A percentile compares a stretch with the other conserved stretches of the same genome.
phyloP scores from a whole-genome alignment of 1,140 invertebrate species.

The Forficula auricularia region DNA sequence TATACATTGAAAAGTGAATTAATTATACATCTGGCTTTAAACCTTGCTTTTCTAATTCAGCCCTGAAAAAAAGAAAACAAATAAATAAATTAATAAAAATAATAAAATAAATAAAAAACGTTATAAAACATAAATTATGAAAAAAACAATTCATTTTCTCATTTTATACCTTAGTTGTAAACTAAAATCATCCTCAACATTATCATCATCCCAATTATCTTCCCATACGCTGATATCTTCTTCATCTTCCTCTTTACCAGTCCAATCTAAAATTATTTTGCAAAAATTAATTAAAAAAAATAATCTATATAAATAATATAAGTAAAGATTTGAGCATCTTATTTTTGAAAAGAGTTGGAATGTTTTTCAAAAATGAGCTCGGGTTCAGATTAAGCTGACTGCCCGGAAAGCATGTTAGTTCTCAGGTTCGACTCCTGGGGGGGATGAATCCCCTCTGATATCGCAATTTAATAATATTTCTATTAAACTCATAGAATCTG shows the following conservation, averaged over 20 bases:
- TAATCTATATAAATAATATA: background rate
- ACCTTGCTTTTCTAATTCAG: slow-evolving; percentile 11
- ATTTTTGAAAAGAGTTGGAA: too few relatives aligned
- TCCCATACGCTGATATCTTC: slow-evolving; percentile 96
- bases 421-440: too few relatives aligned
- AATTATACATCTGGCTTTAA: slow-evolving; percentile 3
- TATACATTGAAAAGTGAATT: background rate
- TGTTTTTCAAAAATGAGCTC: too few relatives aligned
- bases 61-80: slow-evolving; percentile 5
- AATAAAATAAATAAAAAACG: background rate
- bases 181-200: slow-evolving; percentile 94
- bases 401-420: too few relatives aligned
- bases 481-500: too few relatives aligned
- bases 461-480: too few relatives aligned
- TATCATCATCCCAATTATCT: slow-evolving; percentile 99
- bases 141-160: too few relatives aligned
- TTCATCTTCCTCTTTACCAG: slow-evolving; percentile 75
- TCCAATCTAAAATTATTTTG: slow-evolving; percentile 52
- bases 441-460: too few relatives aligned
- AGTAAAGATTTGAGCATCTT: too few relatives aligned
- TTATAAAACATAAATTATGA: background rate
- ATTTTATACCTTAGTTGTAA: slow-evolving; percentile 62
- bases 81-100: background rate
- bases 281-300: slow-evolving; percentile 5
- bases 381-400: too few relatives aligned